Evolutionary conservation across 2,113 vertebrate species (phyloP), one percentile per base, ranked within the genome.

Genomic region (Lethenteron reissneri): DNA sequence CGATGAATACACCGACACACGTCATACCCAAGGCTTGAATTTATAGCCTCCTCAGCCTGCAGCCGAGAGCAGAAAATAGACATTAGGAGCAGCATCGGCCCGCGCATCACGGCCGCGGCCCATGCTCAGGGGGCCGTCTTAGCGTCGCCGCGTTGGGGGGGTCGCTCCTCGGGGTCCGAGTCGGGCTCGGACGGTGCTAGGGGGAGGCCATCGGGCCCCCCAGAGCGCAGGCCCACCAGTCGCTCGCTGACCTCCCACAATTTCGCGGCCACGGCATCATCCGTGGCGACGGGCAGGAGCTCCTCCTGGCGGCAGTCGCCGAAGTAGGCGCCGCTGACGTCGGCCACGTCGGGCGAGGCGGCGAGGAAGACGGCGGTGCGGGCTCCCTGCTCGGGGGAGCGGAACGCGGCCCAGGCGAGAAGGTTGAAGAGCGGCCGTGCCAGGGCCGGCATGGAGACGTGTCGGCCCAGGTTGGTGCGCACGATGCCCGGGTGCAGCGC

Each of bases 241-340:
- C 81, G 84, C 77, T 85, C 85, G 81, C 90, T 97, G 73, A 88
- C 79, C 77, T 91, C 87, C 91, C 92, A 95, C 72, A 96, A 81
- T 74, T 83, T 89, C 78, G 84, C 85, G 8, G 88, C 87, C 57
- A 84, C 78, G 73, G 82, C 78, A 2, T 84, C 83, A 74, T 95
- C 88, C 74, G 79, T 83, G 64, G 88, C 92, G 80, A 87, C 90
- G 56, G 80, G 82, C 76, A 89, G 77, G 10, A 97, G 83, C 58
- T 84, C 81, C 76, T 95, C 87, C 75, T 92, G 87, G 76, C 84
- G 81, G 62, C 90, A 95, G 74, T 92, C 84, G 57, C 88, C 88
- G 71, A 96, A 97, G 75, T 89, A 92, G 76, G 83, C 90, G 74
- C 91, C 90, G 0, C 88, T 87, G 70, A 95, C 79, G 0, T 84